Evolutionary conservation across 2,113 vertebrate genomes (phyloP), one percentile per base, ranked within the genome.

Genomic region (Gobiocypris rarus): DNA sequence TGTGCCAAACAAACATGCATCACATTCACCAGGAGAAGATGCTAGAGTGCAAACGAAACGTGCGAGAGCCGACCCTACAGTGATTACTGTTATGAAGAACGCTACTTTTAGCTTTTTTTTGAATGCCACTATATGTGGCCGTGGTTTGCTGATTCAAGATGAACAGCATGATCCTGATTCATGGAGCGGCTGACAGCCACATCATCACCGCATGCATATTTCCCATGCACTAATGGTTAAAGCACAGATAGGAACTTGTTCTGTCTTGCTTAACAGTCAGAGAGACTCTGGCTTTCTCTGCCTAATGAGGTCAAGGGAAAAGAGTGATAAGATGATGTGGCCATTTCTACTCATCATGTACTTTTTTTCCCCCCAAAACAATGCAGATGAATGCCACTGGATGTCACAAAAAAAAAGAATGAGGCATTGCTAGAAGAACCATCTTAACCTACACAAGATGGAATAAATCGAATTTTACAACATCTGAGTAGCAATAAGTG

Each of bases 131-230:
- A 34, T 14, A 63, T 65, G 58, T 75, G 28, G 70, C 24, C 8
- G 11, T 75, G 70, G 41, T 48, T n/a, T 19, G 71, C 54, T 22
- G 71, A 75, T 74, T 74, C 56, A 75, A 74, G 38, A 61, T 10
- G 41, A 63, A 28, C 82, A 63, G 43, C 43, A 75, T 58, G 54
- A 74, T 45, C 50, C 24, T 80, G 76, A 85, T 61, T 80, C 83
- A 85, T 19, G 48, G 41, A 70, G 38, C 83, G 74, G 83, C 67
- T 81, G 76, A 85, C 22, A 45, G 67, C 76, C 67, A 85, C 67
- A 85, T 81, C 83, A 85, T 63, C 76, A 26, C 38, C 2, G 15
- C 70, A 19, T 67, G 59, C 59, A 84, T 76, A 77, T 28, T 76
- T 67, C 58, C 28, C 71, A 63, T 52, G 43, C 71, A 13, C 28